phyloP scores from a whole-genome alignment of 1,140 invertebrate genomes.

The Philotrypesis tridentata region DNA sequence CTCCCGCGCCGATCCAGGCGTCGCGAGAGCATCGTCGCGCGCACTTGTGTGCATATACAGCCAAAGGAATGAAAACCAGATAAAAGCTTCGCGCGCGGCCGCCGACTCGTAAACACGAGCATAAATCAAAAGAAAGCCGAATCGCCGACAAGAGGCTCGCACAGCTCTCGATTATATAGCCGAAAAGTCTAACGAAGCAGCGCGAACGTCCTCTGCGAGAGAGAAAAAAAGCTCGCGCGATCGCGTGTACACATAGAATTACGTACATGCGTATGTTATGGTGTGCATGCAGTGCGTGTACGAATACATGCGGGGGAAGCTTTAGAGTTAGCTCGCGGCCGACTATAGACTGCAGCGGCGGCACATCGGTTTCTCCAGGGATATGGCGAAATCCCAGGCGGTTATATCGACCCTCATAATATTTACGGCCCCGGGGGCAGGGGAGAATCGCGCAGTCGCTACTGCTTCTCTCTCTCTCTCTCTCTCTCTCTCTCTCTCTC shows the following conservation, averaged over 20 bases:
- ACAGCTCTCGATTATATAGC: too few species aligned
- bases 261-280: neutral
- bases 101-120: too few species aligned
- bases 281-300: too few species aligned
- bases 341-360: neutral
- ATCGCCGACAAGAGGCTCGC: too few species aligned
- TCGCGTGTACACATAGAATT: neutral
- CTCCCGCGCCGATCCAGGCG: neutral
- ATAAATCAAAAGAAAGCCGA: too few species aligned
- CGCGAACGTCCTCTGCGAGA: too few species aligned
- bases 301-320: neutral
- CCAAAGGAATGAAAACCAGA: too few species aligned
- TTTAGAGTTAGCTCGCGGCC: neutral
- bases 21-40: too few species aligned
- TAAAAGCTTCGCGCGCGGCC: too few species aligned
- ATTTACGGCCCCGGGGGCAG: constrained; percentile 64
- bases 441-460: constrained; percentile 21
- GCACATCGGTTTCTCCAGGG: constrained; percentile 54
- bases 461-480: constrained; percentile 9
- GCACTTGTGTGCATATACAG: too few species aligned
- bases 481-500: constrained; percentile 3
- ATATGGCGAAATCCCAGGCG: constrained; percentile 67
- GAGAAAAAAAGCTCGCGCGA: constrained; percentile 3
- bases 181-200: too few species aligned
- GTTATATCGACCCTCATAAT: constrained; percentile 71